Percentiles rank a stretch among this genome's conserved stretches.
phyloP scores from a whole-genome alignment of 2,797 vertebrate genomes.

The Manis crassicaudata region DNA sequence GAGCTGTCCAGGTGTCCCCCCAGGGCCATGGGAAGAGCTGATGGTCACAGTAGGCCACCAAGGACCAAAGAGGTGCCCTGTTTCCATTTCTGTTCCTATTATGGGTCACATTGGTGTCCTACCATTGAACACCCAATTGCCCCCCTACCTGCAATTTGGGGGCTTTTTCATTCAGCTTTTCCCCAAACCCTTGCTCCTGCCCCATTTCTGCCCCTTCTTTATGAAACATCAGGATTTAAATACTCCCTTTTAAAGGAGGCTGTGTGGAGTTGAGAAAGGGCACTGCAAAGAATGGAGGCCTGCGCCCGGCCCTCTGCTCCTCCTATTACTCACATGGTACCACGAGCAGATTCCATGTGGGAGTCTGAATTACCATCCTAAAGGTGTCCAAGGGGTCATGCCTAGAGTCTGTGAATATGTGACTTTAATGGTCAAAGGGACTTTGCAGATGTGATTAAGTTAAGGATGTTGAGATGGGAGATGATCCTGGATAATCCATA shows the following conservation, averaged over 20 bases:
- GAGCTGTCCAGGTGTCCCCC: neutral
- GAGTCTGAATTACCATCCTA: fast-evolving
- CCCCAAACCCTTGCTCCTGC: neutral
- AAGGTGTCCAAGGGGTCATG: neutral
- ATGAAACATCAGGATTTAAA: neutral
- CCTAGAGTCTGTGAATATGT: no score
- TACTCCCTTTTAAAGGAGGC: neutral
- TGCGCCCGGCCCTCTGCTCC: neutral
- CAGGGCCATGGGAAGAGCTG: neutral
- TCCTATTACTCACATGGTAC: neutral
- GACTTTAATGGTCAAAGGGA: neutral
- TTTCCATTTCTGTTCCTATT: neutral
- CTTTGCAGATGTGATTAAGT: neutral
- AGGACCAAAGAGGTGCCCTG: neutral
- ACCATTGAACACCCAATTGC: no score
- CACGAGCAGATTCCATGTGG: fast-evolving
- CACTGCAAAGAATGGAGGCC: neutral
- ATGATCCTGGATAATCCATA: neutral
- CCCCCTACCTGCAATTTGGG: neutral
- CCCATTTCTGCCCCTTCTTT: neutral
- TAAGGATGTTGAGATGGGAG: neutral
- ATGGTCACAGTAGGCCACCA: neutral
- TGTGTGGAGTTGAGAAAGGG: neutral
- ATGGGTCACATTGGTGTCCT: neutral
- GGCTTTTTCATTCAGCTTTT: neutral